Conservation (phyloP, 2,888 invertebrate genomes). For the Dastarcus helophoroides region DNA sequence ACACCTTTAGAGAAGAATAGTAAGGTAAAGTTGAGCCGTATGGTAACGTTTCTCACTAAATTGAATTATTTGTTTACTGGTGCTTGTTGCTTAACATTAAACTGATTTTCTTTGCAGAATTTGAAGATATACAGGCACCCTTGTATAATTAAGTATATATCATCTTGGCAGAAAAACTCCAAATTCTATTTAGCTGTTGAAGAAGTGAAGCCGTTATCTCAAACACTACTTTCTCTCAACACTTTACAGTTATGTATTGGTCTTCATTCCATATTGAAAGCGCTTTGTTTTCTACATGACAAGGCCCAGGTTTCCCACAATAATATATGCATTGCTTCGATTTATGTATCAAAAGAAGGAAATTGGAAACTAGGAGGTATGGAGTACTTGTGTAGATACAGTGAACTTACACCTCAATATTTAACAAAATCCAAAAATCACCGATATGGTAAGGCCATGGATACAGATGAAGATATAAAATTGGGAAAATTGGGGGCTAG, state of each 20-base stretch:
- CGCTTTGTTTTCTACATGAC: conserved; percentile 72
- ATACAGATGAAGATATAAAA: conserved; percentile 52
- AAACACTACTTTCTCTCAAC: conserved; percentile 52
- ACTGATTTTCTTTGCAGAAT: conserved; percentile 49
- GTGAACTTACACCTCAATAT: conserved; percentile 52
- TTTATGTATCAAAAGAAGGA: conserved; percentile 75
- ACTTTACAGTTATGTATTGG: conserved; percentile 78
- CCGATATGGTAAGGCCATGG: conserved; percentile 59
- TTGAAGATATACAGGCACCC: conserved; percentile 80
- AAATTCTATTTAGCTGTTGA: conserved; percentile 73
- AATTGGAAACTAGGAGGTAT: conserved; percentile 81
- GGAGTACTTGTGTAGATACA: conserved; percentile 63
- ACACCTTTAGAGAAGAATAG: conserved; percentile 66
- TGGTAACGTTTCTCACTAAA: neutral
- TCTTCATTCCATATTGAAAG: conserved; percentile 66
- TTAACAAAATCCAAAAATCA: conserved; percentile 52
- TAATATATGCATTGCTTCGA: conserved; percentile 65
- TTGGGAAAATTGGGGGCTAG: conserved; percentile 36
- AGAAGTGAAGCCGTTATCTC: conserved; percentile 63
- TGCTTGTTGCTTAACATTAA: too few relatives aligned
- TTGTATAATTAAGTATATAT: conserved; percentile 69
- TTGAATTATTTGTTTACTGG: neutral
- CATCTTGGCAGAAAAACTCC: conserved; percentile 66
- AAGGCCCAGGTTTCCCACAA: conserved; percentile 73
- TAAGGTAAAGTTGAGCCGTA: conserved; percentile 43